Evolutionary conservation across 1,140 invertebrate species (phyloP).

Genomic region (Agrilus planipennis): DNA sequence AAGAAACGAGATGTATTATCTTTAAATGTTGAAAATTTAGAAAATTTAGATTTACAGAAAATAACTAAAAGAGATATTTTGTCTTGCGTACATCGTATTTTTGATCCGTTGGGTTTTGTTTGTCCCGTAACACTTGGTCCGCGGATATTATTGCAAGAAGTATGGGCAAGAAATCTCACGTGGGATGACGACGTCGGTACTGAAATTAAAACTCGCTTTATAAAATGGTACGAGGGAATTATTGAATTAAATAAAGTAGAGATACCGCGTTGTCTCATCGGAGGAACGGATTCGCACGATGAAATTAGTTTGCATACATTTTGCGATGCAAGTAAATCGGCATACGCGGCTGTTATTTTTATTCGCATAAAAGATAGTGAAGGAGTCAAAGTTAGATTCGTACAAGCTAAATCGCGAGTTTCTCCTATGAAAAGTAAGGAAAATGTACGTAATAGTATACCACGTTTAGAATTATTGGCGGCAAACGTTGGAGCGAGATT

Average conservation of each 20-base stretch:
- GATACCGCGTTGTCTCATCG: slow-evolving; percentile 1
- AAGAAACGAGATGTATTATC: too few relatives aligned
- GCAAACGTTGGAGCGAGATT: slow-evolving; percentile 2
- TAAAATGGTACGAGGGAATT: background rate
- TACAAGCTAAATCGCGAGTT: slow-evolving; percentile 15
- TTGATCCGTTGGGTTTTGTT: slow-evolving; percentile 8
- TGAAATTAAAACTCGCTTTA: background rate
- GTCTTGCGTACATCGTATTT: slow-evolving; percentile 2
- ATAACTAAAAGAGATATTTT: slow-evolving; percentile 3
- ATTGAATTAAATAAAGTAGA: background rate
- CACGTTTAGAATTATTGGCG: slow-evolving; percentile 13
- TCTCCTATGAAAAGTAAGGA: slow-evolving; percentile 17
- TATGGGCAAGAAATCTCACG: slow-evolving; percentile 1
- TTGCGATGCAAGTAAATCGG: background rate
- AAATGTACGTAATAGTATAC: too few relatives aligned
- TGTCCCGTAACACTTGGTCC: background rate
- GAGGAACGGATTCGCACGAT: background rate
- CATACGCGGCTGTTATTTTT: slow-evolving; percentile 4
- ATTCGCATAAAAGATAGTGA: background rate
- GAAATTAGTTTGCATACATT: slow-evolving; percentile 2
- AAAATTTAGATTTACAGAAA: too few relatives aligned
- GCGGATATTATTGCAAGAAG: slow-evolving; percentile 3
- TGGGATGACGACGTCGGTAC: slow-evolving; percentile 1
- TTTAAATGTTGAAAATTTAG: too few relatives aligned
- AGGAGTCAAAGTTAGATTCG: background rate